A percentile compares a stretch with the other conserved stretches of the same genome.
phyloP scores from a whole-genome alignment of 2,888 invertebrate species.

The Allacma fusca region DNA sequence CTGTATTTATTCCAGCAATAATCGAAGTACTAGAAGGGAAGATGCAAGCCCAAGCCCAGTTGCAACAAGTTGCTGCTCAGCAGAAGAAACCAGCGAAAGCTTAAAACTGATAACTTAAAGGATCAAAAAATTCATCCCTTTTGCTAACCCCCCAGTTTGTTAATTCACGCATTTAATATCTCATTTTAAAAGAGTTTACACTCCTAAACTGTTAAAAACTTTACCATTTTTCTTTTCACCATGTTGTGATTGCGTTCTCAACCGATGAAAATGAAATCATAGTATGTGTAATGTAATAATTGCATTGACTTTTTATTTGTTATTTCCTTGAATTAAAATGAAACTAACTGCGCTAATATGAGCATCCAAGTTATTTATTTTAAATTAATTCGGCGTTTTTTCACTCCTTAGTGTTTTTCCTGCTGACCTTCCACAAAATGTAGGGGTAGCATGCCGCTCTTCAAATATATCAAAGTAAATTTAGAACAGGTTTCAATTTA shows the following conservation, averaged over 20 bases:
- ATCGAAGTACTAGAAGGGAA: slow-evolving; percentile 81
- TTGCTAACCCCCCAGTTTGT: neutral
- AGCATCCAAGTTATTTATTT: too few species aligned
- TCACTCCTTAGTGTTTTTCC: too few species aligned
- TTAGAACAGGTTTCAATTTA: too few species aligned
- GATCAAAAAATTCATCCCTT: neutral
- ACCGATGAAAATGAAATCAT: too few species aligned
- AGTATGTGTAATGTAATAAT: neutral
- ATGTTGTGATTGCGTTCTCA: neutral
- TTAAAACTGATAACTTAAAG: neutral
- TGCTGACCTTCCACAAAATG: too few species aligned
- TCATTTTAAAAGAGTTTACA: neutral
- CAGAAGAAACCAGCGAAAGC: slow-evolving; percentile 32
- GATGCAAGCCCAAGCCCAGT: slow-evolving; percentile 67
- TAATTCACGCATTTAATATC: slow-evolving; percentile 16
- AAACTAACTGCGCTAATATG: too few species aligned
- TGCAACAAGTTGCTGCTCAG: slow-evolving; percentile 60
- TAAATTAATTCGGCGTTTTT: too few species aligned
- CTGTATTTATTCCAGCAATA: slow-evolving; percentile 71
- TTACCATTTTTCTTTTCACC: neutral
- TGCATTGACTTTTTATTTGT: too few species aligned
- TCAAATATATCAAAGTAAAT: too few species aligned
- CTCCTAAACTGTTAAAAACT: too few species aligned
- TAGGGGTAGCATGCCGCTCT: too few species aligned
- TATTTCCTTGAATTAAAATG: too few species aligned